Base-by-base conservation (phyloP, 2,888 invertebrate species). In the Nipponacmea schrenckii region DNA sequence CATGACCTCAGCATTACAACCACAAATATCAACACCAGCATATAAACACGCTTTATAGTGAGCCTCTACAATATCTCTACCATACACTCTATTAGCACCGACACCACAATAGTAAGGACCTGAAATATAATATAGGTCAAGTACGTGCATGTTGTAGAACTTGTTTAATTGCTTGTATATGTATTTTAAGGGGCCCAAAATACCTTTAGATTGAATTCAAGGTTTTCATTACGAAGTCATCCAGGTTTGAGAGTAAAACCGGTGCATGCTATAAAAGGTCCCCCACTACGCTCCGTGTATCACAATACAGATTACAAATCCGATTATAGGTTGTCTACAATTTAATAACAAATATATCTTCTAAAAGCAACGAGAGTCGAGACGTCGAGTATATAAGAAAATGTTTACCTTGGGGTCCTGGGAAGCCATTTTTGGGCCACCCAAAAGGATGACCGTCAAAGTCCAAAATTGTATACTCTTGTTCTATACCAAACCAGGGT, bases 81-180 rank as follows among this genome's bases (percentile, higher is more conserved):
- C 98, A 89, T 95, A 97, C 7, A 96, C 96, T 89, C 94, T 96
- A 89, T 96, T 94, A 71, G 97, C 96, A 7, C 98, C 98, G 7
- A 98, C 97, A 63, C 98, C 98, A 88, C 98, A 98, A 89, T 98
- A 98, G 91, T 98, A 98, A 0, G 98, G 98, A 3, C 98, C 97
- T 90, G 86, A 66, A 78, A 74, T 62, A 50, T 14, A 15, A 24
- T 62, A 63, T 31, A 17, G 17, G 8, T 24, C 17, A 39, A 39
- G 39, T 10, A 39, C 39, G 39, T 39, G 39, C 39, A 39, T 39
- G 4, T 39, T 39, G 5, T 1, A 39, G 2, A 5, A 39, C 10
- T 39, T 39, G 26, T 1, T 24, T 26, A 8, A 26, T 14, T n/a
- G n/a, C n/a, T 39, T 64, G 44, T 26, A 64, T 39, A 2, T 27